Conservation (phyloP, 2,888 invertebrate genomes). For the Rhogogaster chlorosoma region DNA sequence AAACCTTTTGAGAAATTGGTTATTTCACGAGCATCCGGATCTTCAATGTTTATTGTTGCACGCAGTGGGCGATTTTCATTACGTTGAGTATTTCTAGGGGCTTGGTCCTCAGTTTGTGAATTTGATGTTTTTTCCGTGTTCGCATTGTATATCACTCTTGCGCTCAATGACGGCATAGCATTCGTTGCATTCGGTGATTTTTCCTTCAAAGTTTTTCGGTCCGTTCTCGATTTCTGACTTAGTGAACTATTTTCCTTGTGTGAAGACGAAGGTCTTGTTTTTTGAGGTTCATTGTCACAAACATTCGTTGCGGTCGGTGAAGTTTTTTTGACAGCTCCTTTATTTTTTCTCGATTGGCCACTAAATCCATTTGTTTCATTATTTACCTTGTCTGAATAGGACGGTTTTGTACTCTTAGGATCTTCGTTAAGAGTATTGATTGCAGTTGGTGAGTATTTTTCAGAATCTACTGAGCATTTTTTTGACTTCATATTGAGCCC, state of each 20-base stretch:
- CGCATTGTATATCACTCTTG: neutral
- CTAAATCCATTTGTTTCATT: neutral
- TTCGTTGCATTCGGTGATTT: neutral
- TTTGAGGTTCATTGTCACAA: neutral
- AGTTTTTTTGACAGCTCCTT: neutral
- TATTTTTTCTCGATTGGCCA: neutral
- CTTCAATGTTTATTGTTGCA: conserved; percentile 1
- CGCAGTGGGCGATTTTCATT: neutral
- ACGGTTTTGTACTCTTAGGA: neutral
- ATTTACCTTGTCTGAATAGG: neutral
- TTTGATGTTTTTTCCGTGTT: neutral
- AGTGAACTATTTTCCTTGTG: neutral
- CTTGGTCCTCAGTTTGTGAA: neutral
- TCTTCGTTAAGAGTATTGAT: neutral
- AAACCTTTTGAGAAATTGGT: neutral
- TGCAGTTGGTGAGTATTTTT: neutral
- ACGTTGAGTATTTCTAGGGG: conserved; percentile 3
- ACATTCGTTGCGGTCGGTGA: neutral
- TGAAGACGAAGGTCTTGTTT: neutral
- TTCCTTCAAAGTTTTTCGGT: no score
- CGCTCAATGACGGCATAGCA: neutral
- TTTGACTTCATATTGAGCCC: neutral
- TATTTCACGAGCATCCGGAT: conserved; percentile 1
- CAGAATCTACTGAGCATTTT: neutral
- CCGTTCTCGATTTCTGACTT: neutral